phyloP scores from a whole-genome alignment of 37 sponge, comb jelly and placozoan genomes.

The Aplysina aerophoba region DNA sequence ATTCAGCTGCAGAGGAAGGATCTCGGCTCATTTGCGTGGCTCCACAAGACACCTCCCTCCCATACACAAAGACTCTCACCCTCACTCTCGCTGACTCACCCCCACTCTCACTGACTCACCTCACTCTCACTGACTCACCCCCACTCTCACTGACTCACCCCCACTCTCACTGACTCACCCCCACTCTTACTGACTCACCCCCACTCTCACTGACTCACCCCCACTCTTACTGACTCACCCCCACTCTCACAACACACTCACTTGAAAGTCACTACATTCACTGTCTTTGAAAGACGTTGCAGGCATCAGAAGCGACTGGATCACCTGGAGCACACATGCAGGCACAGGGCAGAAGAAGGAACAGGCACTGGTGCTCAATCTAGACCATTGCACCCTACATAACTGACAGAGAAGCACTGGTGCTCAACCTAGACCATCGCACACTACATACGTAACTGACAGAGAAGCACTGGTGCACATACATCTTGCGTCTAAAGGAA shows the following conservation, averaged over 20 bases:
- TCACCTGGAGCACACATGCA: constrained; percentile 37
- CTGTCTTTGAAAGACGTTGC: constrained; percentile 59
- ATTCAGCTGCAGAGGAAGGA: constrained; percentile 39
- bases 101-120: background rate
- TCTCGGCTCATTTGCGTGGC: too few relatives aligned
- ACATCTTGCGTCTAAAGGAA: too few relatives aligned
- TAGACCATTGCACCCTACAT: too few relatives aligned
- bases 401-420: too few relatives aligned
- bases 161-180: background rate
- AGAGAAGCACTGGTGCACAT: too few relatives aligned
- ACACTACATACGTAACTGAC: too few relatives aligned
- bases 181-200: background rate
- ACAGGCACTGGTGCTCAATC: too few relatives aligned
- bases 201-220: background rate
- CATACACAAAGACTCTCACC: too few relatives aligned
- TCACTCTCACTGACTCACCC: background rate
- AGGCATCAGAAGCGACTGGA: constrained; percentile 79
- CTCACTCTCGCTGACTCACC: background rate
- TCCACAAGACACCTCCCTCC: too few relatives aligned
- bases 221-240: background rate
- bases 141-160: constrained; percentile 3
- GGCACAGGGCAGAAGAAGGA: background rate
- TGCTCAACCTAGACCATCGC: too few relatives aligned
- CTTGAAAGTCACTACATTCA: constrained; percentile 72
- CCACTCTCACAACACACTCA: background rate